These are phyloP conservation scores for Drosophila busckii DNA, from an alignment of 1,140 invertebrate genomes.

Conservation along the genomic window DNA sequence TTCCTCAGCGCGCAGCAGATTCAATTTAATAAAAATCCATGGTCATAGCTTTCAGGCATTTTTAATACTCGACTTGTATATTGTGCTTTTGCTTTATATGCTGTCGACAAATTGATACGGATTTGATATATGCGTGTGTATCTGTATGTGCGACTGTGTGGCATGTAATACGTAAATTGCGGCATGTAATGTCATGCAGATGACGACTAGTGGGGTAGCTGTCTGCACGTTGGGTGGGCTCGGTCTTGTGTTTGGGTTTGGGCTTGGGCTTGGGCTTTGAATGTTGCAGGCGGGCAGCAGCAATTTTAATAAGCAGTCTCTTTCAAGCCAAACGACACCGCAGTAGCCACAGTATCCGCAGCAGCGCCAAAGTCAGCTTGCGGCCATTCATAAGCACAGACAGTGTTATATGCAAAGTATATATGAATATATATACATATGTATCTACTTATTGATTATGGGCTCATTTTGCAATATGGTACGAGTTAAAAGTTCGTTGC, in stretches of 20 bases:
- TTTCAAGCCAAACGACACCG: conserved; percentile 46
- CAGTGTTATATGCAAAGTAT: not conserved
- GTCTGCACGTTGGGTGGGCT: not conserved
- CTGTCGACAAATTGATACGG: conserved; percentile 59
- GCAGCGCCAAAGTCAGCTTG: conserved; percentile 25
- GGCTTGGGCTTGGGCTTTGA: not conserved
- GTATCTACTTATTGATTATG: conserved; percentile 57
- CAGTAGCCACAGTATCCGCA: conserved; percentile 54
- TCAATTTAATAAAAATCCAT: conserved; percentile 60
- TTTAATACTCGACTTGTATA: conserved; percentile 50
- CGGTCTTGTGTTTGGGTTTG: not conserved
- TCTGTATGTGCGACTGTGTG: conserved; percentile 15
- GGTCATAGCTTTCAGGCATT: conserved; percentile 36
- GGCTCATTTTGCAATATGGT: conserved; percentile 29
- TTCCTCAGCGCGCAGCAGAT: conserved; percentile 34
- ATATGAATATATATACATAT: conserved; percentile 1
- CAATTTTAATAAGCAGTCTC: conserved; percentile 72
- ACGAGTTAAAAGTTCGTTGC: conserved; percentile 41
- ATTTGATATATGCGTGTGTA: conserved; percentile 1
- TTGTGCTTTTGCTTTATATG: too few species aligned
- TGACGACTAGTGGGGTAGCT: conserved; percentile 56
- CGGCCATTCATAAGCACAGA: conserved; percentile 18
- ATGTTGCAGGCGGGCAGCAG: conserved; percentile 20
- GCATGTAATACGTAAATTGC: conserved; percentile 69
- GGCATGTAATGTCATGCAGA: conserved; percentile 71